Conservation (phyloP, 2,797 vertebrate genomes). For the Loriculus beryllinus region DNA sequence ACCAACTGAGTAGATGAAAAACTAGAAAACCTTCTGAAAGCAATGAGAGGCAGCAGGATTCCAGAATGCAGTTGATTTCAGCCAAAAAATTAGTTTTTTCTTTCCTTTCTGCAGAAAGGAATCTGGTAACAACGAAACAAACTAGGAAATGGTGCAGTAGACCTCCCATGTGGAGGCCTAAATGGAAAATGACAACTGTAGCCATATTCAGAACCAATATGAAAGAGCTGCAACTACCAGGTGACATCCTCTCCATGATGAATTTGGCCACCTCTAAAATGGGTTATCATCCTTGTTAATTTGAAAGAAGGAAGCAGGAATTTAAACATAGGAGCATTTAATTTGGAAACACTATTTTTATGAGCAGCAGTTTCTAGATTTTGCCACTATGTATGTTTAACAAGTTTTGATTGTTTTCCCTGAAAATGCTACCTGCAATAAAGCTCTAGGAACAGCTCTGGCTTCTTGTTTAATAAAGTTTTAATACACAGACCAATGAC, state of each 20-base stretch:
- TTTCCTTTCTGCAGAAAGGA: not conserved
- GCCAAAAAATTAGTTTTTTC: not conserved
- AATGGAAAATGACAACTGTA: not conserved
- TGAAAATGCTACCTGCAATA: not conserved
- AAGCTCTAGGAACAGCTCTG: not conserved
- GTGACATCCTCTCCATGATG: not conserved
- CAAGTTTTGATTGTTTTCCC: not conserved
- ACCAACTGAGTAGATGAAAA: slow-evolving; percentile 50
- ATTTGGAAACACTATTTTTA: not conserved
- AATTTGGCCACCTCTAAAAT: not conserved
- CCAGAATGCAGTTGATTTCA: not conserved
- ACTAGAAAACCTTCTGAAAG: slow-evolving; percentile 17
- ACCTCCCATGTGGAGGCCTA: not conserved
- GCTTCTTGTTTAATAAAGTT: not conserved
- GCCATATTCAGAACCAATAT: not conserved
- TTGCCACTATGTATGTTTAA: not conserved
- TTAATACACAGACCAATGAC: not conserved
- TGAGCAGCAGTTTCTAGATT: not conserved
- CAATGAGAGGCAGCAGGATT: slow-evolving; percentile 2
- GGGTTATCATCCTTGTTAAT: not conserved
- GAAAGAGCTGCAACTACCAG: not conserved
- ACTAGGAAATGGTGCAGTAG: not conserved
- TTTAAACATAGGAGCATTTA: not conserved
- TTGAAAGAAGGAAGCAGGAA: not conserved
- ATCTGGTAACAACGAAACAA: slow-evolving; percentile 22